Evolutionary conservation across 2,797 vertebrate genomes (phyloP), one percentile per base, ranked within the genome.

Genomic region (Ctenochaetus hawaiiensis): DNA sequence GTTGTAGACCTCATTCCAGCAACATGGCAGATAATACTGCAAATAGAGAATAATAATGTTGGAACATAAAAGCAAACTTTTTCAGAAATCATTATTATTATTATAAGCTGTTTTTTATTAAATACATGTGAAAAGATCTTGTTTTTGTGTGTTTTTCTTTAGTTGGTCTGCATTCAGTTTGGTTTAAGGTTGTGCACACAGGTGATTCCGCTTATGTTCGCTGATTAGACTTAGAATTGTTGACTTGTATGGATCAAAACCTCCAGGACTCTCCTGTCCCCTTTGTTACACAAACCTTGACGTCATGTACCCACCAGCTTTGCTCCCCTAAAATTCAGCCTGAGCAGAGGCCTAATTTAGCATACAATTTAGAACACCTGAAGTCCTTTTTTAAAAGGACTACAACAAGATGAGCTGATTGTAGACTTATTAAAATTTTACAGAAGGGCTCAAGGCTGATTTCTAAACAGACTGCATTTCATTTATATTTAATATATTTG

Each of bases 101-200:
- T 86, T 82, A 26, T 82, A 18, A 74, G 73, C 48, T 17, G 6
- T 75, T 86, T 87, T 81, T 82, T 53, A 87, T 78, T 80, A 89
- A 89, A 86, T 70, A 39, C 16, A 7, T 85, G 14, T 75, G 26
- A 30, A 30, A 30, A 74, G 84, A 78, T 60, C 23, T 75, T 8
- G 1, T 30, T 6, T 6, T 63, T 52, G 43, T 16, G 4, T 70
- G 5, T 65, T 39, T 34, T 59, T 14, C n/a, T 87, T 85, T 82
- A 18, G 26, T 30, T 30, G 2, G 7, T 2, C 16, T 43, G 4
- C 0, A 5, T 37, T 43, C 4, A 22, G 2, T 49, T 45, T n/a
- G 45, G 16, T 64, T 18, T 17, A 54, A 43, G 43, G 12, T 41
- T 14, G 1, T 44, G 43, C n/a, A 17, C 6, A 57, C 23, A 37